Evolutionary conservation across 1,140 invertebrate species (phyloP).

Genomic region (Platorchestia sp.): DNA sequence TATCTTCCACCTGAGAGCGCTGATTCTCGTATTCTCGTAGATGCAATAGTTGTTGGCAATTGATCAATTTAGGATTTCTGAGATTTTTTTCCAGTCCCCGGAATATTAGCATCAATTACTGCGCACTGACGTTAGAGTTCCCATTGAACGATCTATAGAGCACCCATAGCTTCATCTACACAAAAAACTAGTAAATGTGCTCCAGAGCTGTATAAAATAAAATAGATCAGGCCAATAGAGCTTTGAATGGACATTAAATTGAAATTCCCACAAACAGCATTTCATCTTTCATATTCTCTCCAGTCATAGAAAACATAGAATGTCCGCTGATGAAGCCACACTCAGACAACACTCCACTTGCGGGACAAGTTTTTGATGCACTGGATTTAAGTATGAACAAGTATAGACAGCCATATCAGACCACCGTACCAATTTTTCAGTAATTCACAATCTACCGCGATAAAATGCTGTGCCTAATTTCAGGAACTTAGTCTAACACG

Average conservation of each 20-base stretch:
- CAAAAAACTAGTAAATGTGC: not conserved
- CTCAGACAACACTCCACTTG: not conserved
- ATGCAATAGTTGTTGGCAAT: too few relatives aligned
- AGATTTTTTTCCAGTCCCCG: too few relatives aligned
- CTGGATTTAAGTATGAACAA: not conserved
- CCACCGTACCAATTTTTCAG: too few relatives aligned
- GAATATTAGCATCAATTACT: too few relatives aligned
- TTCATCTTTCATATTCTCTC: not conserved
- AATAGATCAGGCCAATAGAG: not conserved
- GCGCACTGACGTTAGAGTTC: not conserved
- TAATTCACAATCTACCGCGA: too few relatives aligned
- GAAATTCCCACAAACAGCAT: not conserved
- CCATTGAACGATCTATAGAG: not conserved
- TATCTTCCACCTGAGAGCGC: too few relatives aligned
- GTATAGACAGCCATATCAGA: not conserved
- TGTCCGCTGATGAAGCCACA: not conserved
- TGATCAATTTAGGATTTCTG: too few relatives aligned
- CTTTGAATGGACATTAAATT: not conserved
- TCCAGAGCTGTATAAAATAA: not conserved
- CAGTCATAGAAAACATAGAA: not conserved
- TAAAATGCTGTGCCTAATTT: too few relatives aligned
- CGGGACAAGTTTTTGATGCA: not conserved
- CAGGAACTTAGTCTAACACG: too few relatives aligned
- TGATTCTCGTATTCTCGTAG: too few relatives aligned
- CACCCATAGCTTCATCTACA: not conserved